These are phyloP conservation scores for Pegoplata infirma DNA, from an alignment of 2,888 invertebrate species.

Conservation along the genomic window DNA sequence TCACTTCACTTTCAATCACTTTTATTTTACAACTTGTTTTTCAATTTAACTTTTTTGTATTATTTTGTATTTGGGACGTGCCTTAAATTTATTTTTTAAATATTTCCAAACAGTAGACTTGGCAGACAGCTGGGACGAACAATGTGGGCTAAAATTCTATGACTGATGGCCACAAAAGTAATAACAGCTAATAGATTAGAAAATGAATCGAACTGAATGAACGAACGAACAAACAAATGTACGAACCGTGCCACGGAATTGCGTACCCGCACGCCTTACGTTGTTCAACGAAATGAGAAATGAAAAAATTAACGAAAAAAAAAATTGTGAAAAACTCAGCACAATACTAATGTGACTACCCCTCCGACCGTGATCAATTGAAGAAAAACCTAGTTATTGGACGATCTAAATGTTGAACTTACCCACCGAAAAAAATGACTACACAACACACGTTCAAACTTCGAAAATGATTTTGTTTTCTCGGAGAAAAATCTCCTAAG, in stretches of 20 bases:
- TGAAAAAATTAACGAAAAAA: slow-evolving; percentile 42
- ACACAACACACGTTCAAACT: slow-evolving; percentile 66
- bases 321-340: slow-evolving; percentile 39
- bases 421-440: slow-evolving; percentile 48
- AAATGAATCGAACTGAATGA: slow-evolving; percentile 43
- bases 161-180: slow-evolving; percentile 58
- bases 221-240: slow-evolving; percentile 35
- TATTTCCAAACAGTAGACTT: slow-evolving; percentile 66
- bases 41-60: background rate
- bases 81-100: slow-evolving; percentile 53
- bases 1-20: slow-evolving; percentile 46
- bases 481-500: slow-evolving; percentile 37
- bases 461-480: slow-evolving; percentile 69
- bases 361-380: slow-evolving; percentile 50
- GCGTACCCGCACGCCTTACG: slow-evolving; percentile 61
- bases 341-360: slow-evolving; percentile 32
- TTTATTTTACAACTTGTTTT: background rate
- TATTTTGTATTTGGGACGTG: slow-evolving; percentile 27
- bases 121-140: slow-evolving; percentile 66
- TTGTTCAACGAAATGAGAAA: slow-evolving; percentile 58
- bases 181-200: slow-evolving; percentile 32
- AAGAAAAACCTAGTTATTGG: slow-evolving; percentile 45
- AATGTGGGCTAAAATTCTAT: slow-evolving; percentile 54
- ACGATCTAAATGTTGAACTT: slow-evolving; percentile 42
- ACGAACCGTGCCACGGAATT: slow-evolving; percentile 53